Evolutionary conservation across 2,797 vertebrate genomes (phyloP), one percentile per base, ranked within the genome.

Genomic region (Lutjanus campechanus): DNA sequence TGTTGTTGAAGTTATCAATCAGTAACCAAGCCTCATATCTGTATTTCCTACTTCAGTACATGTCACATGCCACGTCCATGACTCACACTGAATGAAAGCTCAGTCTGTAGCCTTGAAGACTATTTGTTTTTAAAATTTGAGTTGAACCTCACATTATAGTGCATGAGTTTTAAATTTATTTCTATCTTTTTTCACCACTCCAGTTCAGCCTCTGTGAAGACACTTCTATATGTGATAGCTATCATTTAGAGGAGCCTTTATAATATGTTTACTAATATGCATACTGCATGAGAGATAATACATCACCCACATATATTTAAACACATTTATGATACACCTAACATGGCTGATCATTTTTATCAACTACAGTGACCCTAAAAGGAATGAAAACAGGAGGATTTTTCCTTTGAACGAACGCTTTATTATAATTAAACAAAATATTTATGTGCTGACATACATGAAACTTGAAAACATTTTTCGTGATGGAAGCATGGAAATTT

Each of bases 11-110:
- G 44, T 36, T 25, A 8, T 65, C 36, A 85, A 76, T 73, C 69
- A 70, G 71, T 85, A 79, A 66, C 70, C 51, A 25, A 5, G 11
- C 29, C 1, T 60, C 10, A 43, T 46, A 59, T 66, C 46, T 64
- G 8, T 29, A 9, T 46, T 68, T 67, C 11, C 58, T 61, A n/a
- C 17, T 20, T n/a, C 8, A 17, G 16, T 68, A n/a, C 13, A 29
- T 17, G 64, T 76, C 63, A 61, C 71, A 62, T 19, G 11, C 5
- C n/a, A 20, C 49, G 22, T 69, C 2, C 5, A 36, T 47, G 51
- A 70, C 29, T 69, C 65, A 55, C 36, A 40, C 11, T 19, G 13
- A 25, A 1, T 16, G 7, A 56, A 15, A 70, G 13, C 20, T 54
- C 5, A n/a, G 8, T 29, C 6, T 17, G 7, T 1, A 25, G n/a